Conservation (phyloP, 2,797 vertebrate species). For the Hapalemur alaotrensis region DNA sequence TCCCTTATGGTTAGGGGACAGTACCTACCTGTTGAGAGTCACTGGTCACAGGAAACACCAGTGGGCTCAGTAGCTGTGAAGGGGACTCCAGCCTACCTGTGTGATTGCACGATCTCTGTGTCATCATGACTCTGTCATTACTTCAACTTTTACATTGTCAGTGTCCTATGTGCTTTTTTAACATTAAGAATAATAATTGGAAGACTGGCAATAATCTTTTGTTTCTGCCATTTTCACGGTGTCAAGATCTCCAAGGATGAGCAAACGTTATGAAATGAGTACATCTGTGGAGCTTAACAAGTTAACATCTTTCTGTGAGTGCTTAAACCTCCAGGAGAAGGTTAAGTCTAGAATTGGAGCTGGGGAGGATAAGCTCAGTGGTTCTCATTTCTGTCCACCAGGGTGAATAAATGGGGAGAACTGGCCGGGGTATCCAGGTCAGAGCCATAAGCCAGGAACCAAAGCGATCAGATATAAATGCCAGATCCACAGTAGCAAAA, state of each 20-base stretch:
- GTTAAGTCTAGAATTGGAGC: neutral
- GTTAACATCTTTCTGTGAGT: neutral
- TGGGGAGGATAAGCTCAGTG: neutral
- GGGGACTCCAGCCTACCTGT: neutral
- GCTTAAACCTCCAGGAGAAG: neutral
- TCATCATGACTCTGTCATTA: neutral
- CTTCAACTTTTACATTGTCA: neutral
- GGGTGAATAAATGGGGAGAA: neutral
- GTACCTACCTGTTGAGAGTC: neutral
- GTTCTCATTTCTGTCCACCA: neutral
- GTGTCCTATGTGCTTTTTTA: neutral
- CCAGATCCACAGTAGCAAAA: neutral
- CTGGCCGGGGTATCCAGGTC: neutral
- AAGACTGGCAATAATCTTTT: conserved; percentile 71
- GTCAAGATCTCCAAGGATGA: conserved; percentile 76
- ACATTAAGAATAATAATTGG: conserved; percentile 72
- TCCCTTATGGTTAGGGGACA: too few relatives aligned
- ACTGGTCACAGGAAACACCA: neutral
- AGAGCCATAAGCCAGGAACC: neutral
- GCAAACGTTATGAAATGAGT: conserved; percentile 54
- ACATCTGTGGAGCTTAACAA: conserved; percentile 55
- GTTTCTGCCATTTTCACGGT: conserved; percentile 79
- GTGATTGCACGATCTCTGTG: neutral
- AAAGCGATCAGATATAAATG: neutral
- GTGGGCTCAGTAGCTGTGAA: neutral